phyloP scores from a whole-genome alignment of 2,797 vertebrate genomes.

The Poecilia wingei region DNA sequence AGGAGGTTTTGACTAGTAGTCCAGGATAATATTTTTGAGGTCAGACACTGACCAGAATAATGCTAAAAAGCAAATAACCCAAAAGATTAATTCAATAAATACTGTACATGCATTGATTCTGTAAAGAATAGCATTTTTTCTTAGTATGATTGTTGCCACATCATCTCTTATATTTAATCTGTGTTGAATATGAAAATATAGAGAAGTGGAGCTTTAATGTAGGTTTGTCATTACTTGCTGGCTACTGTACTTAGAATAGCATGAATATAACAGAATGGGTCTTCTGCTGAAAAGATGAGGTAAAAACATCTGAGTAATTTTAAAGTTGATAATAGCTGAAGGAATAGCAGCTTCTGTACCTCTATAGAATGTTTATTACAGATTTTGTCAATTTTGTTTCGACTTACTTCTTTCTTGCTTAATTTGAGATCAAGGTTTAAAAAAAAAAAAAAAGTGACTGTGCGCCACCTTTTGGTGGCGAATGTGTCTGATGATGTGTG shows the following conservation, averaged over 20 bases:
- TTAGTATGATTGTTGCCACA: too few species aligned
- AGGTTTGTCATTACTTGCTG: background rate
- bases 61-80: too few species aligned
- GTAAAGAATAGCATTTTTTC: too few species aligned
- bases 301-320: background rate
- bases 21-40: background rate
- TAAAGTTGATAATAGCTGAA: background rate
- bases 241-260: background rate
- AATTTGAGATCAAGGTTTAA: background rate
- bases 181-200: background rate
- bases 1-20: background rate
- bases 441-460: background rate
- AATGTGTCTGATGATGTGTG: background rate
- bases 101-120: too few species aligned
- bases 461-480: background rate
- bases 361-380: background rate
- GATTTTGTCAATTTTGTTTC: background rate
- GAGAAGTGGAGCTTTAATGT: background rate
- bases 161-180: too few species aligned
- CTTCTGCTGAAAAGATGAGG: background rate
- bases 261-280: background rate
- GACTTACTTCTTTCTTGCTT: background rate
- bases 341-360: background rate
- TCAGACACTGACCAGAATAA: background rate
- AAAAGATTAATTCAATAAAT: too few species aligned